A percentile compares a stretch with the other conserved stretches of the same genome.
These are phyloP conservation scores for Diorhabda elongata DNA, from an alignment of 1,140 invertebrate species.

Conservation along the genomic window DNA sequence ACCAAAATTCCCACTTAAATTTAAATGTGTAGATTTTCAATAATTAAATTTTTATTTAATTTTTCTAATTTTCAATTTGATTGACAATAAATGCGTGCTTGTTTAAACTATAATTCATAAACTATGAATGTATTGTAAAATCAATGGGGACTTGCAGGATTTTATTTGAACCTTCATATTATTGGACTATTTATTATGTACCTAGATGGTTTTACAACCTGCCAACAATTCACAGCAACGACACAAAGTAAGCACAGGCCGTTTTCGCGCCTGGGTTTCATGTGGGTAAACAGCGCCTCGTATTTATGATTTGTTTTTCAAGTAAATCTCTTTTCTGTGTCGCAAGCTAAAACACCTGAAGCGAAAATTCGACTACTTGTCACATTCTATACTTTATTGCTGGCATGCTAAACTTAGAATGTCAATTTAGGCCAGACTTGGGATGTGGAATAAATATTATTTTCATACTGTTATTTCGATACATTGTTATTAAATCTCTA, in stretches of 20 bases:
- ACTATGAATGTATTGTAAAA: background rate
- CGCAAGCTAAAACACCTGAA: background rate
- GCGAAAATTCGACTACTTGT: background rate
- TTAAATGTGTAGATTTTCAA: no score
- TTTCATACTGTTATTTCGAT: no score
- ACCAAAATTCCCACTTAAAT: no score
- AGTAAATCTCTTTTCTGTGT: background rate
- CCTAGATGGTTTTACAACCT: background rate
- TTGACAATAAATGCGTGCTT: no score
- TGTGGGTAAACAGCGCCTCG: background rate
- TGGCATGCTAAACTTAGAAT: no score
- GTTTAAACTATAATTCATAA: no score
- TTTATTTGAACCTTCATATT: background rate
- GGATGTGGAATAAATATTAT: no score
- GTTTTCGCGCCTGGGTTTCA: background rate
- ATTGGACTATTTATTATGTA: background rate
- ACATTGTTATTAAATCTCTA: no score
- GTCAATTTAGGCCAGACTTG: no score
- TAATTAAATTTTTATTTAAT: no score
- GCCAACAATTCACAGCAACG: background rate
- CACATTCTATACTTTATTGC: background rate
- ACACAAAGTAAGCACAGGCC: background rate
- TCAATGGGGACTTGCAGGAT: background rate
- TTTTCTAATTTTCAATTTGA: no score
- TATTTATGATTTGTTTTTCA: slow-evolving; percentile 3